Evolutionary conservation across 2,797 vertebrate species (phyloP).

Genomic region (Girardinus metallicus): DNA sequence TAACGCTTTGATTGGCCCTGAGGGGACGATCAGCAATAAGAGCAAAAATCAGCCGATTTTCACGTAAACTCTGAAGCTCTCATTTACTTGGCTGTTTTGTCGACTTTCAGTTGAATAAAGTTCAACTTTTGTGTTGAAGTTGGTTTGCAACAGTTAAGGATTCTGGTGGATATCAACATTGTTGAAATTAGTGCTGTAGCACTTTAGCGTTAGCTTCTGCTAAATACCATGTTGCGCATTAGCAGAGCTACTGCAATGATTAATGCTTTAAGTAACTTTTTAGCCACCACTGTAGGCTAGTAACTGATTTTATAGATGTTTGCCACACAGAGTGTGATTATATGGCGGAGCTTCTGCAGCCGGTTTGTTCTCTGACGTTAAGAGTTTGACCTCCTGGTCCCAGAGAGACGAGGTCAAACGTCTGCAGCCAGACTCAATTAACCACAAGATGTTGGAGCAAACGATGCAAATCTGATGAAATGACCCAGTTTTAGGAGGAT

Average conservation of each 20-base stretch:
- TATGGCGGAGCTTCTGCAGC: not conserved
- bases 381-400: not conserved
- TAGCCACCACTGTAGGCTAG: not conserved
- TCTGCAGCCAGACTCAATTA: slow-evolving; percentile 42
- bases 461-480: slow-evolving; percentile 19
- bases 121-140: not conserved
- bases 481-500: not conserved
- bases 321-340: not conserved
- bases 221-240: no score
- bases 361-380: slow-evolving; percentile 32
- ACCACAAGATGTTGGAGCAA: slow-evolving; percentile 24
- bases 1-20: slow-evolving; percentile 1
- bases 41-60: not conserved
- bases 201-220: not conserved
- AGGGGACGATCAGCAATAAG: not conserved
- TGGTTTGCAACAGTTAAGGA: not conserved
- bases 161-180: not conserved
- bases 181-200: no score
- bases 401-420: not conserved
- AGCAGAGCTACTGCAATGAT: no score
- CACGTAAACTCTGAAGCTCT: not conserved
- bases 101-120: not conserved
- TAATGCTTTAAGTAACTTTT: not conserved
- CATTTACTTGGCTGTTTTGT: not conserved
- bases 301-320: not conserved